Evolutionary conservation across 1,140 invertebrate genomes (phyloP), one percentile per base, ranked within the genome.

Genomic region (Chionoecetes opilio): DNA sequence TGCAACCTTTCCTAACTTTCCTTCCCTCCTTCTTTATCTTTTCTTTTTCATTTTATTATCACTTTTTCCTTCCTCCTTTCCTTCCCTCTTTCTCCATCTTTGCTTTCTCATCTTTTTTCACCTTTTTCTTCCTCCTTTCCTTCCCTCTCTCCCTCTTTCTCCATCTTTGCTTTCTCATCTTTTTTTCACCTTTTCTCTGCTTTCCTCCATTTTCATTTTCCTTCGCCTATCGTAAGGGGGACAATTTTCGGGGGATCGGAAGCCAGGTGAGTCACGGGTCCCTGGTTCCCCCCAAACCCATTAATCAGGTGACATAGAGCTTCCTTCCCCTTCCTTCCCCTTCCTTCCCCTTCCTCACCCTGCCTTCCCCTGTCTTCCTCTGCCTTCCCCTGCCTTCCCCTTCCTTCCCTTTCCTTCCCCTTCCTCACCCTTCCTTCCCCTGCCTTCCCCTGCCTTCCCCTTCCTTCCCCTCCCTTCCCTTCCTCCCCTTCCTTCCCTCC

Each of bases 261-360:
- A 53, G 46, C 46, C 46, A 53, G 46, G 46, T 53, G 46, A 53
- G 46, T 75, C n/a, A 75, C n/a, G 63, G 21, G 63, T n/a, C 63
- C n/a, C 63, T n/a, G n/a, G 63, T 26, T 75, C n/a, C 63, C n/a
- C 63, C 63, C 21, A 75, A 75, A 75, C 21, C 63, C 63, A n/a
- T n/a, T 75, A 75, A 75, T 75, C 63, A 75, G n/a, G 63, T 26
- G 63, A 75, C 63, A 75, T n/a, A 75, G n/a, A 75, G n/a, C n/a
- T 75, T 75, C 63, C 63, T 75, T 75, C 6, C n/a, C 63, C 63
- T 75, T 26, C 63, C 63, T 5, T 26, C 63, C 21, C 63, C 63
- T n/a, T 11, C 21, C 6, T 75, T 26, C 21, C 11, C n/a, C 21
- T 75, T n/a, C 11, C n/a, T 75, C 21, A 3, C 21, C 5, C 63